These are phyloP conservation scores for Amiota minor DNA, from an alignment of 2,888 invertebrate genomes.

Conservation along the genomic window DNA sequence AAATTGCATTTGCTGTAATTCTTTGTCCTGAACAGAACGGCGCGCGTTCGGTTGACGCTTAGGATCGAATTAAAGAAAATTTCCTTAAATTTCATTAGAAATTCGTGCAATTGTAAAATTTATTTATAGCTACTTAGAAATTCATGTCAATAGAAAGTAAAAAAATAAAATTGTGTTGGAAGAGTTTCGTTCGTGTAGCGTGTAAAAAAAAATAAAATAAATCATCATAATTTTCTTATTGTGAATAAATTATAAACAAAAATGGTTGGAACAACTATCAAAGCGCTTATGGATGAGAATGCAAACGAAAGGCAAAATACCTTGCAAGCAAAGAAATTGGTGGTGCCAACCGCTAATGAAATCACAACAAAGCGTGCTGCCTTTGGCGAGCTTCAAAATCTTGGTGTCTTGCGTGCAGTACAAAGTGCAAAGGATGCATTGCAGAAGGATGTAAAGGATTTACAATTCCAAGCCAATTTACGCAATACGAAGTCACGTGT, in stretches of 20 bases:
- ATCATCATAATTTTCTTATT: constrained; percentile 25
- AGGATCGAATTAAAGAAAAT: constrained; percentile 35
- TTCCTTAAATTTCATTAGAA: constrained; percentile 34
- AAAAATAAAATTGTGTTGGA: constrained; percentile 40
- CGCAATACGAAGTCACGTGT: constrained; percentile 72
- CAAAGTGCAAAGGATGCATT: constrained; percentile 56
- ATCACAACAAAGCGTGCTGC: constrained; percentile 72
- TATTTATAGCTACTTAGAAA: neutral
- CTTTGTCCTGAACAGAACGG: too few species aligned
- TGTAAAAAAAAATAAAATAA: constrained; percentile 17
- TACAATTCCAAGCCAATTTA: constrained; percentile 56
- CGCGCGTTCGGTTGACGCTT: constrained; percentile 51
- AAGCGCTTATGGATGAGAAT: constrained; percentile 64
- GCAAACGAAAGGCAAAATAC: constrained; percentile 63
- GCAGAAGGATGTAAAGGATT: constrained; percentile 65
- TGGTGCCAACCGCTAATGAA: constrained; percentile 54
- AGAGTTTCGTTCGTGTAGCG: constrained; percentile 29
- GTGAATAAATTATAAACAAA: constrained; percentile 36
- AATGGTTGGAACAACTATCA: constrained; percentile 58
- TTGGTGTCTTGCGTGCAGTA: constrained; percentile 66
- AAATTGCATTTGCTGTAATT: too few species aligned
- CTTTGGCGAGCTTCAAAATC: constrained; percentile 75
- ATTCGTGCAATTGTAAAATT: constrained; percentile 45
- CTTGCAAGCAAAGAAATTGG: constrained; percentile 65
- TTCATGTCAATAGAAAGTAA: neutral